Conservation (phyloP, 2,888 invertebrate genomes). For the Hanleya hanleyi region DNA sequence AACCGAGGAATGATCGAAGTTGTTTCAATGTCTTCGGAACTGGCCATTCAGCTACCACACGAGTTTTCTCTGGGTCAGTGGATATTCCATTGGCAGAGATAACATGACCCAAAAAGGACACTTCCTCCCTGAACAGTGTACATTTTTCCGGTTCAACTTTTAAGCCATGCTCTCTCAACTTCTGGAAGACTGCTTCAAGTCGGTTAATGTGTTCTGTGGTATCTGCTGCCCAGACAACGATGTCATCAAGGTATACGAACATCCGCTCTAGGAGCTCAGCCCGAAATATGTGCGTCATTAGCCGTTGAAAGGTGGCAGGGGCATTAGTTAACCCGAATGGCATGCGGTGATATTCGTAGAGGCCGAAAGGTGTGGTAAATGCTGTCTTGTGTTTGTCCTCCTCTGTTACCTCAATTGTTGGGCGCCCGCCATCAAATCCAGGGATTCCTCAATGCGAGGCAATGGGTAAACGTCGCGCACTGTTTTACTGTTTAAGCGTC, state of each 20-base stretch:
- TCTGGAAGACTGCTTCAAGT: constrained; percentile 21
- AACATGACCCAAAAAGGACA: constrained; percentile 33
- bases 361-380: constrained; percentile 26
- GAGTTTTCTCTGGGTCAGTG: constrained; percentile 18
- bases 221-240: constrained; percentile 22
- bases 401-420: constrained; percentile 24
- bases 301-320: constrained; percentile 20
- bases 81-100: constrained; percentile 24
- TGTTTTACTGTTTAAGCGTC: constrained; percentile 32
- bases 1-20: constrained; percentile 31
- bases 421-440: constrained; percentile 28
- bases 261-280: constrained; percentile 19
- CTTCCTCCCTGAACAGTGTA: constrained; percentile 26
- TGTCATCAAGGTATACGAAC: constrained; percentile 25
- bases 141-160: constrained; percentile 34
- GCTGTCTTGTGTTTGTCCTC: constrained; percentile 35
- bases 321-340: constrained; percentile 16
- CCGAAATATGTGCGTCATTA: constrained; percentile 28
- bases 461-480: too few species aligned
- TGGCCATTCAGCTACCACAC: constrained; percentile 23
- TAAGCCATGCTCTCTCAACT: constrained; percentile 25
- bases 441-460: constrained; percentile 34
- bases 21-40: constrained; percentile 19
- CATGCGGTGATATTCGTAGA: too few species aligned
- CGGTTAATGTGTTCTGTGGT: constrained; percentile 23